Evolutionary conservation across 2,888 invertebrate species (phyloP).

Genomic region (Drosophila longiperda): DNA sequence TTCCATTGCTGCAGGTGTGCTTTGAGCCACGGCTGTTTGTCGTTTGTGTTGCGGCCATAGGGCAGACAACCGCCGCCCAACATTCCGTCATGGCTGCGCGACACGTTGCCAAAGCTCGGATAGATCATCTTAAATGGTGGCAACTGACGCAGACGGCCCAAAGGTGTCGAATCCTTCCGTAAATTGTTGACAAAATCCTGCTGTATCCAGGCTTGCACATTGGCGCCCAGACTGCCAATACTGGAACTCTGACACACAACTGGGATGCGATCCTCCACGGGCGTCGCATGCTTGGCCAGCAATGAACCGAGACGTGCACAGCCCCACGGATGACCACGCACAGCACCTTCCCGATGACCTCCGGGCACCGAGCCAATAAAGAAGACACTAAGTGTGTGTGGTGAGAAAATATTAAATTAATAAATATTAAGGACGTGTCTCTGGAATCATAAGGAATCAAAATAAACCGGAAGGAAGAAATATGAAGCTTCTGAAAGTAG

Average conservation of each 20-base stretch:
- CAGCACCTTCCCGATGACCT: conserved; percentile 87
- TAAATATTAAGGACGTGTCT: background rate
- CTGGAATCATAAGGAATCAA: background rate
- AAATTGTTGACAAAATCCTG: conserved; percentile 90
- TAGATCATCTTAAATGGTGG: conserved; percentile 89
- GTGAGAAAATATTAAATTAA: background rate
- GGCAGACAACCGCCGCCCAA: conserved; percentile 95
- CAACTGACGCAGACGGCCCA: conserved; percentile 85
- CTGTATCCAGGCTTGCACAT: conserved; percentile 90
- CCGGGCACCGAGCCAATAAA: conserved; percentile 95
- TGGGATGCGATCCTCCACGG: conserved; percentile 87
- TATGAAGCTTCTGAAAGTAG: background rate
- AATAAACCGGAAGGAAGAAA: background rate
- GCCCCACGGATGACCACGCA: conserved; percentile 87
- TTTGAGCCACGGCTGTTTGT: conserved; percentile 94
- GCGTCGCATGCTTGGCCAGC: conserved; percentile 88
- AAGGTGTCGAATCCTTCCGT: conserved; percentile 86
- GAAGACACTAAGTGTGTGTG: conserved; percentile 89
- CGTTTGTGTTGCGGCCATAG: conserved; percentile 90
- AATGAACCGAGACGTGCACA: conserved; percentile 87
- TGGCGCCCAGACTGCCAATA: conserved; percentile 93
- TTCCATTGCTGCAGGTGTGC: conserved; percentile 93
- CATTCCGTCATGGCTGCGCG: conserved; percentile 92
- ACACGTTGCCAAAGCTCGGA: conserved; percentile 93
- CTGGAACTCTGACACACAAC: conserved; percentile 95